Evolutionary conservation across 1,140 invertebrate genomes (phyloP), one percentile per base, ranked within the genome.

Genomic region (Aphelenchoides avenae): DNA sequence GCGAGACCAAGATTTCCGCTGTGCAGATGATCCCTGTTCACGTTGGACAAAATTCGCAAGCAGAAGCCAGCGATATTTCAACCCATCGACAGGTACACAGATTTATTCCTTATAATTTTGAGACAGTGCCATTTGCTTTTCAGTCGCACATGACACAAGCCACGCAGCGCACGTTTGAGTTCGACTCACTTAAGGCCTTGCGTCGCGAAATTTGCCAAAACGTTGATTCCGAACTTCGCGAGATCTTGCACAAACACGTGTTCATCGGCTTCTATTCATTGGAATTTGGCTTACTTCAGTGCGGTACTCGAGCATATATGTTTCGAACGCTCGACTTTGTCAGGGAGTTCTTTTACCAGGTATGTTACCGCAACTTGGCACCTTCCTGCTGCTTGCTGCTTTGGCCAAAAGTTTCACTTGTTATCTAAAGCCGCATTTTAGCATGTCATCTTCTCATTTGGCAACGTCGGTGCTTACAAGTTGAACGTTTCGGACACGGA

Each of bases 381-480:
- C 41, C 31, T 11, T 60, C 7, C 42, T 41, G 15, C 29, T 20
- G 20, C 26, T 58, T 36, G 18, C 18, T 36, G 18, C 18, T 13
- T 36, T 18, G 18, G 18, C 34, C 13, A 36, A 36, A 13, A 36
- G 18, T 36, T 13, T 36, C 13, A 36, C 18, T 36, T 13, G 18
- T 13, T 36, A 13, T 36, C 18, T 36, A 36, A 13, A 36, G 18
- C 13, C 34, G 34, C 18, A n/a, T 54, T 53, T 7, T 24, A 60
- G 57, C 29, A 48, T n/a, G 30, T 64, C 26, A 61, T 60, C 15
- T 60, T 60, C 36, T 60, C 57, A 6, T 60, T 60, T 31, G 57
- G 57, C 9, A 60, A 60, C 33, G 54, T 60, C 22, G 57, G 57
- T 27, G 24, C 57, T 5, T 60, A 60, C 43, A 29, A 26, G 9